phyloP scores from a whole-genome alignment of 30 jellyfish, hydroid and myxozoan genomes.

The Chironex yamaguchii region DNA sequence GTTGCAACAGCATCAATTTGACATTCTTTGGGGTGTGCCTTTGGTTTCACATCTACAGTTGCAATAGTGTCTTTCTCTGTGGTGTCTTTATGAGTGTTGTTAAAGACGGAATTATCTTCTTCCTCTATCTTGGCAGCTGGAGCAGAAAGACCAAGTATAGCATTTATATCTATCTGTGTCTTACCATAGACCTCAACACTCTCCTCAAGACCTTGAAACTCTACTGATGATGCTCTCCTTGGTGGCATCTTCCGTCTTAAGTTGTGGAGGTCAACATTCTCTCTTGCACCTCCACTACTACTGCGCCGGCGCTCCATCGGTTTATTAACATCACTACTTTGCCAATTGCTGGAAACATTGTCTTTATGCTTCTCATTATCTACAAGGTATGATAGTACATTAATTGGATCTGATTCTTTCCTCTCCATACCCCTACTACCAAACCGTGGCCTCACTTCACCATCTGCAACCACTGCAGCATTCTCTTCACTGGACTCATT shows the following conservation, averaged over 20 bases:
- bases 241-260: constrained; percentile 48
- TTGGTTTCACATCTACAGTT: too few relatives aligned
- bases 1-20: too few relatives aligned
- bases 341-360: background rate
- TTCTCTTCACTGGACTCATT: background rate
- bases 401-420: background rate
- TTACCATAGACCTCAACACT: constrained; percentile 63
- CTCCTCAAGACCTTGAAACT: constrained; percentile 74
- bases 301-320: background rate
- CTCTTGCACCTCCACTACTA: background rate
- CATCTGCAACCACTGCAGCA: background rate
- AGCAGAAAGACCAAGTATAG: constrained; percentile 64
- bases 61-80: too few relatives aligned
- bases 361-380: background rate
- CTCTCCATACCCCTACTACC: background rate
- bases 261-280: constrained; percentile 36
- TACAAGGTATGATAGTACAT: too few relatives aligned
- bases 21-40: too few relatives aligned
- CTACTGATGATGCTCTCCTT: constrained; percentile 66
- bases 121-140: constrained; percentile 49
- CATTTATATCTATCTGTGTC: constrained; percentile 63
- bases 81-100: too few relatives aligned
- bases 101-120: too few relatives aligned
- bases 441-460: too few relatives aligned
- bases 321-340: background rate